Evolutionary conservation across 1,140 invertebrate genomes (phyloP).

Genomic region (Polypedilum vanderplanki): DNA sequence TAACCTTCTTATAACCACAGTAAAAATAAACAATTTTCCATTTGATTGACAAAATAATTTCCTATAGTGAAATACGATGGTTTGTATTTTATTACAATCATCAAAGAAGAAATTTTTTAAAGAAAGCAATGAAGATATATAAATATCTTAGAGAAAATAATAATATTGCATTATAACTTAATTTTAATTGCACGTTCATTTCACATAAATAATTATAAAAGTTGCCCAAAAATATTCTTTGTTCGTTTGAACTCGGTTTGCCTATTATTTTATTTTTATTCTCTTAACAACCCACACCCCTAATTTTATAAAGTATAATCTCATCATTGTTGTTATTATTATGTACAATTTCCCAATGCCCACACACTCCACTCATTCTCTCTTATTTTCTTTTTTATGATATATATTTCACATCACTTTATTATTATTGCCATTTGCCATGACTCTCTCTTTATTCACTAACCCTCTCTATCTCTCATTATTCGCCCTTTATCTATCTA

Average conservation of each 20-base stretch:
- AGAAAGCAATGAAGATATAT: too few species aligned
- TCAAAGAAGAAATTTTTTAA: too few species aligned
- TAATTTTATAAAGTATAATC: neutral
- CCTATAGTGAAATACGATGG: too few species aligned
- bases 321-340: conserved; percentile 14
- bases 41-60: too few species aligned
- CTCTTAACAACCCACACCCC: neutral
- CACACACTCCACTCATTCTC: neutral
- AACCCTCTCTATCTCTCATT: neutral
- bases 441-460: neutral
- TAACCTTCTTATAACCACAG: too few species aligned
- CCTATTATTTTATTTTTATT: neutral
- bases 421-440: conserved; percentile 11
- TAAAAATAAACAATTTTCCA: too few species aligned
- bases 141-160: neutral
- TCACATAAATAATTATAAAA: neutral
- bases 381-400: neutral
- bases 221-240: neutral
- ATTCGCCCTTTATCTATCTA: neutral
- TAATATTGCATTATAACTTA: too few species aligned
- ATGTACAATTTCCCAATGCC: neutral
- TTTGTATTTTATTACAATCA: too few species aligned
- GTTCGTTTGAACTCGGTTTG: neutral
- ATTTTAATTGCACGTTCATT: too few species aligned
- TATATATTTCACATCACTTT: neutral